Evolutionary conservation across 2,113 vertebrate species (phyloP), one percentile per base, ranked within the genome.

Genomic region (Artemisiospiza belli): DNA sequence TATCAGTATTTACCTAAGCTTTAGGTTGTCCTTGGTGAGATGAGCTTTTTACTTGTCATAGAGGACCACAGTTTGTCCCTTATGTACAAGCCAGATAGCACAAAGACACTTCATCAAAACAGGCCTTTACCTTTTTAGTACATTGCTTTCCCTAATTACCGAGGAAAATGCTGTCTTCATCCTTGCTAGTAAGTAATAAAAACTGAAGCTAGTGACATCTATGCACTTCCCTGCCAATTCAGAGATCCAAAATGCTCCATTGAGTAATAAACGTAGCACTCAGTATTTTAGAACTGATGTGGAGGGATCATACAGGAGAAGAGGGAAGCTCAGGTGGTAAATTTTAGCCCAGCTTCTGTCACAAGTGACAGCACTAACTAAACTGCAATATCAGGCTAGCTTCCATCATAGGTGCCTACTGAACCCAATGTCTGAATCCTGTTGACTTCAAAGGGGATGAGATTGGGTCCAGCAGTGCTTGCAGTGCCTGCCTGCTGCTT

Each of bases 1-100:
- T 61, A 11, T 24, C 21, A 68, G 21, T 27, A 47, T 20, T 68
- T n/a, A 39, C 16, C 14, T 22, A 67, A 70, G 20, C 24, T 69
- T 69, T 66, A 66, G 22, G 24, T 27, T 86, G 31, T 62, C 9
- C 14, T 76, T 22, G 28, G 23, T 23, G 18, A 72, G 11, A 24
- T 57, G 12, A 79, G 21, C 47, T 66, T 76, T 87, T 63, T 78
- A 6, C 21, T 63, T 55, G 5, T 39, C 10, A 12, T 30, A 35
- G 0, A 0, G 9, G 55, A 1, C 25, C 31, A n/a, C 11, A 46
- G 15, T 5, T 79, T 6, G 4, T 83, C 30, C 8, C 7, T 44
- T 76, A 41, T 57, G 4, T 70, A 37, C 16, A 80, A 67, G 19
- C 8, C 2, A 1, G 35, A 49, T 21, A 46, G 7, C 5, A n/a